Base-by-base conservation (phyloP, 2,888 invertebrate genomes). In the Watsonalla cultraria region DNA sequence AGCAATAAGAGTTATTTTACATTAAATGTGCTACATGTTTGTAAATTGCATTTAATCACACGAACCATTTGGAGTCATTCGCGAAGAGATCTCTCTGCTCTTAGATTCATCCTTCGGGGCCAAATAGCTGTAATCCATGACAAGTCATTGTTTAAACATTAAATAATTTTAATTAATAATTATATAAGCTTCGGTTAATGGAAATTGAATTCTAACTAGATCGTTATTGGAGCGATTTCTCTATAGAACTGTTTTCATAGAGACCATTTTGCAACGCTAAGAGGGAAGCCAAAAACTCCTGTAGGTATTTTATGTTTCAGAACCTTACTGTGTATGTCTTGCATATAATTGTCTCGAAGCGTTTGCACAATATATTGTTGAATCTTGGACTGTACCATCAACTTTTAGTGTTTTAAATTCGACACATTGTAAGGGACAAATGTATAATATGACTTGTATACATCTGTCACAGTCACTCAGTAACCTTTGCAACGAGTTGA, bases 101-200 rank as follows among this genome's bases (percentile, higher is more conserved):
- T 76, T 76, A 77, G 76, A 80, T 80, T 82, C 74, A 76, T 86
- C 86, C 82, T 77, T 81, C 74, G 89, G 89, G 89, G 88, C 89
- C 89, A 89, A 89, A 87, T 89, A 89, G 85, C 72, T 86, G 64
- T 83, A 78, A 77, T 85, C 88, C 89, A 89, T 88, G 88, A 89
- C 88, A 86, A 87, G 84, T 85, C 84, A 85, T 78, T 72, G 71
- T 81, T 74, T 75, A 72, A 68, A 70, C 57, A 65, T 64, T 62
- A 58, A 66, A 63, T 61, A 66, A 69, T 61, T 59, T 54, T 56
- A 55, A 56, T 58, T 57, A 51, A 54, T 58, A 45, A 60, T 59
- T 60, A 15, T 47, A 47, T 65, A 66, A 63, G 51, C 51, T 59
- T 66, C 62, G 66, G 68, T 66, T 66, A 68, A 65, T 65, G 68